A percentile compares a stretch with the other conserved stretches of the same genome.
phyloP scores from a whole-genome alignment of 2,113 vertebrate genomes.

The Meles meles region DNA sequence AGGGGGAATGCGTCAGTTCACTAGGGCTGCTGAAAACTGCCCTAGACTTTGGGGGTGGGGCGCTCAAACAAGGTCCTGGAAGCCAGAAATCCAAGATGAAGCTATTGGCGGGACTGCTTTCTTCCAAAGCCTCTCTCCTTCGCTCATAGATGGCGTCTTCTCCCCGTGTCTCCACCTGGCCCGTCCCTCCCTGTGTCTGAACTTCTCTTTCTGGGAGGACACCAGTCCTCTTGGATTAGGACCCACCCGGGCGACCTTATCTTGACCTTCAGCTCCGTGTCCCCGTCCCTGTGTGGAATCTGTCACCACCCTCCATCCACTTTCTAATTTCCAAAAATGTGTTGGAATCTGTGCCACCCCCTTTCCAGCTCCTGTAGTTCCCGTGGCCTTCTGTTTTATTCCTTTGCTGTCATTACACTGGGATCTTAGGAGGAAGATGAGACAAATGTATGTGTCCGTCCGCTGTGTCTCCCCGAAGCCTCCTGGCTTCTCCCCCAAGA shows the following conservation, averaged over 20 bases:
- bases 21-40: background rate
- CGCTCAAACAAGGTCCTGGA: background rate
- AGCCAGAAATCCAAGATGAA: background rate
- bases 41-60: too few relatives aligned
- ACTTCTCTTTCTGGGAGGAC: background rate
- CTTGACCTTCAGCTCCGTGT: background rate
- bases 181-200: background rate
- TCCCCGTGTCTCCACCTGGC: background rate
- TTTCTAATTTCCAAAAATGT: background rate
- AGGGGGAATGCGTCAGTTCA: background rate
- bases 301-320: background rate
- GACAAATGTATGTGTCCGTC: background rate
- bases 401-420: background rate
- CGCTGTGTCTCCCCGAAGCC: background rate
- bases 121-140: background rate
- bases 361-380: background rate
- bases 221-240: background rate
- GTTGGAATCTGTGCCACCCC: background rate
- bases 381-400: background rate
- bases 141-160: background rate
- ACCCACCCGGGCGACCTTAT: background rate
- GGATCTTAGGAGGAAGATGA: background rate
- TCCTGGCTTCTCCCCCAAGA: background rate
- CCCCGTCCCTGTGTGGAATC: background rate
- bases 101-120: background rate